A percentile compares a stretch with the other conserved stretches of the same genome.
These are phyloP conservation scores for Tetragonisca angustula DNA, from an alignment of 2,888 invertebrate species.

Conservation along the genomic window DNA sequence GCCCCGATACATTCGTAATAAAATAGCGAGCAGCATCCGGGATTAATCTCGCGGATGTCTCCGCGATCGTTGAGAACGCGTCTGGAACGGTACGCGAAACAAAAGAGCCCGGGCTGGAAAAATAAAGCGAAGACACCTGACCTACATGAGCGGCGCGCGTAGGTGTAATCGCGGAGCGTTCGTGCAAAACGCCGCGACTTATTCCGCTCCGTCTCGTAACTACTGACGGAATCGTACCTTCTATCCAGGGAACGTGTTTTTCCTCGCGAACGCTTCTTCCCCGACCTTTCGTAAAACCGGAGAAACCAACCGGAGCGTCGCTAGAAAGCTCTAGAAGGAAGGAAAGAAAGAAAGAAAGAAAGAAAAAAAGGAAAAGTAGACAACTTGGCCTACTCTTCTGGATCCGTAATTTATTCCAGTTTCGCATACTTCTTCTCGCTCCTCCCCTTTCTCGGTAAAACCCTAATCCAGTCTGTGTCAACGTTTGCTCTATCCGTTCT, in stretches of 20 bases:
- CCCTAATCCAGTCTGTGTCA: constrained; percentile 16
- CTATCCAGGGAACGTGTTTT: constrained; percentile 33
- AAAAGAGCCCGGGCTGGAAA: constrained; percentile 37
- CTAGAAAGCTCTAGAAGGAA: constrained; percentile 26
- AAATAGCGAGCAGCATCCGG: not conserved
- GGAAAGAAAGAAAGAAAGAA: no score
- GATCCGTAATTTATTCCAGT: constrained; percentile 74
- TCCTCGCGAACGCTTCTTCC: not conserved
- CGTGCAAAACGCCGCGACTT: constrained; percentile 55
- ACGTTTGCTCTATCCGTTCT: not conserved
- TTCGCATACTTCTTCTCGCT: constrained; percentile 57
- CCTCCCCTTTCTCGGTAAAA: not conserved
- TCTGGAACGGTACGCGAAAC: constrained; percentile 18
- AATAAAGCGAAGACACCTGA: constrained; percentile 64
- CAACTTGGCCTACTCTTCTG: constrained; percentile 44
- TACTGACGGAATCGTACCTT: constrained; percentile 14
- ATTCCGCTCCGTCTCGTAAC: constrained; percentile 48
- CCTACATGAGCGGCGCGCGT: constrained; percentile 61
- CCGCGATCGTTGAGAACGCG: not conserved
- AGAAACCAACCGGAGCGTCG: constrained; percentile 35
- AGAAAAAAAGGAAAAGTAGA: constrained; percentile 44
- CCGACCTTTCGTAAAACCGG: constrained; percentile 6
- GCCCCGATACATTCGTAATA: constrained; percentile 5
- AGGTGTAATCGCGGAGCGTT: constrained; percentile 61
- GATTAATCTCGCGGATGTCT: constrained; percentile 23